Evolutionary conservation across 2,888 invertebrate species (phyloP).

Genomic region (Hydroisotoma schaefferi): DNA sequence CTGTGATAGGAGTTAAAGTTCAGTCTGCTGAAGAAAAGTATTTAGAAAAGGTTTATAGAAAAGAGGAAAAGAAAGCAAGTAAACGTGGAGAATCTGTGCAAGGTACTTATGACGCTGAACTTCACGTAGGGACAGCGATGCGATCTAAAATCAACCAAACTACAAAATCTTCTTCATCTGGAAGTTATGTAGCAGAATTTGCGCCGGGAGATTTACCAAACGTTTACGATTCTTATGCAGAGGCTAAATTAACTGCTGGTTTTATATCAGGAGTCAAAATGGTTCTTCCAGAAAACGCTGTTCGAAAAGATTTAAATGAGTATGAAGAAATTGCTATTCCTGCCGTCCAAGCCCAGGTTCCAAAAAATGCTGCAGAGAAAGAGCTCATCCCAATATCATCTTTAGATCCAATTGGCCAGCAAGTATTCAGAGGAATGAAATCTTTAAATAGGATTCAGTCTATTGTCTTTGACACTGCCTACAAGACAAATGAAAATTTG

Average conservation of each 20-base stretch:
- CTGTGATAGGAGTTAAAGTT: slow-evolving; percentile 62
- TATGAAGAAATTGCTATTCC: slow-evolving; percentile 86
- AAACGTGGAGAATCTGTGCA: slow-evolving; percentile 51
- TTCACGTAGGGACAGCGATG: slow-evolving; percentile 28
- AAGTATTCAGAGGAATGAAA: slow-evolving; percentile 83
- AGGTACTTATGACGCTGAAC: slow-evolving; percentile 28
- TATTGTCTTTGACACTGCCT: slow-evolving; percentile 91
- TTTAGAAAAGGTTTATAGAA: slow-evolving; percentile 69
- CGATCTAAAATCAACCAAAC: slow-evolving; percentile 19
- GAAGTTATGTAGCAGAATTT: slow-evolving; percentile 18
- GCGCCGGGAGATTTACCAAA: slow-evolving; percentile 66
- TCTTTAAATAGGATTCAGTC: slow-evolving; percentile 91
- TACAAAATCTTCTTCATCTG: slow-evolving; percentile 12
- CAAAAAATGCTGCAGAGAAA: slow-evolving; percentile 63
- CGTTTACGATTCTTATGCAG: slow-evolving; percentile 77
- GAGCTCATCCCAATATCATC: slow-evolving; percentile 62
- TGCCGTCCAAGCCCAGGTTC: slow-evolving; percentile 57
- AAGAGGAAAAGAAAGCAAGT: slow-evolving; percentile 75
- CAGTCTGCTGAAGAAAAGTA: slow-evolving; percentile 79
- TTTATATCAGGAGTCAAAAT: slow-evolving; percentile 76
- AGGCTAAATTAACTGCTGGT: slow-evolving; percentile 63
- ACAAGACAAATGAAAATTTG: slow-evolving; percentile 93
- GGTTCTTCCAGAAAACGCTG: slow-evolving; percentile 73
- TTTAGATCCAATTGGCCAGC: slow-evolving; percentile 75
- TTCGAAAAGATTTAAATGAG: slow-evolving; percentile 66